These are phyloP conservation scores for Alfaro cultratus DNA, from an alignment of 2,797 vertebrate species.

Conservation along the genomic window DNA sequence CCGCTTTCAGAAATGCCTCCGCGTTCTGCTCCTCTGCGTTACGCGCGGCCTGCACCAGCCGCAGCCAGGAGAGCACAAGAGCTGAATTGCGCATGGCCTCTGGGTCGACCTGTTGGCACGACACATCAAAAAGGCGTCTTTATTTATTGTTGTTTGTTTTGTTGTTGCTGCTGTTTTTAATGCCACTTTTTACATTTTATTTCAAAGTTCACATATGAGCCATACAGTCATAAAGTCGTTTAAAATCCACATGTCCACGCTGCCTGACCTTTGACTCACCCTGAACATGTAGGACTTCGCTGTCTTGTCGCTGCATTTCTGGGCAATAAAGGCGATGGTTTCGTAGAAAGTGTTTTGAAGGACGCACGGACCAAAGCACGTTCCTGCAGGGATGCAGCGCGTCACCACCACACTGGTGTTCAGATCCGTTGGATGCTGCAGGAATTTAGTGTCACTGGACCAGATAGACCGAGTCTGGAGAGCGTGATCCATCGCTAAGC, in stretches of 20 bases:
- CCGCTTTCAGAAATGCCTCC: conserved; percentile 86
- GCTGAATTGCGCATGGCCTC: conserved; percentile 84
- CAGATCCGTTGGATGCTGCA: conserved; percentile 84
- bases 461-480: conserved; percentile 84
- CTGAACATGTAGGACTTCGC: conserved; percentile 85
- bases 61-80: conserved; percentile 85
- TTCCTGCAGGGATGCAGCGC: conserved; percentile 85
- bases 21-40: conserved; percentile 86
- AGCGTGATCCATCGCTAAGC: conserved; percentile 82
- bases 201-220: not conserved
- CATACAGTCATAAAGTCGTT: not conserved
- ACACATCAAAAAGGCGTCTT: not conserved
- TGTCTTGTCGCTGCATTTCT: conserved; percentile 86
- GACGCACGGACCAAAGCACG: conserved; percentile 86
- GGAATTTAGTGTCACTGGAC: conserved; percentile 84
- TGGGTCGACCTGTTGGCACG: conserved; percentile 84
- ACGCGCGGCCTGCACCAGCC: conserved; percentile 85
- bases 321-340: conserved; percentile 90
- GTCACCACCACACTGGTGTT: conserved; percentile 87
- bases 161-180: not conserved
- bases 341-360: conserved; percentile 88
- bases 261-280: conserved; percentile 73
- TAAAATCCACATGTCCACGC: not conserved
- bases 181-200: not conserved
- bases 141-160: not conserved